Percentiles rank a stretch among this genome's conserved stretches.
Evolutionary conservation across 2,888 invertebrate genomes (phyloP).

Genomic region (Chromoteleia sp.): DNA sequence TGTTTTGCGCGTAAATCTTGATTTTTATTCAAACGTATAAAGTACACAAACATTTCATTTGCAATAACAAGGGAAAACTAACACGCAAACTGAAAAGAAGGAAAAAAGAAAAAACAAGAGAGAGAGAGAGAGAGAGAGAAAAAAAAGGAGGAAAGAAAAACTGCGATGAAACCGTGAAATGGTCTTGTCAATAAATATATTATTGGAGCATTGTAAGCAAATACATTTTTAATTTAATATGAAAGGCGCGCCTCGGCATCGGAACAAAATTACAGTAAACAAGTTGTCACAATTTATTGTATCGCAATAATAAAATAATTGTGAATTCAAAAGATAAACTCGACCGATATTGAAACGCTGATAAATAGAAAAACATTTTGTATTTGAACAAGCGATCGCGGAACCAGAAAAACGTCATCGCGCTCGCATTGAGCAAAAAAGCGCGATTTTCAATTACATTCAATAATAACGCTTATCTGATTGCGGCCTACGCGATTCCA

Average conservation of each 20-base stretch:
- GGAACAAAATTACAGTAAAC: conserved; percentile 37
- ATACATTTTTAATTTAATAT: conserved; percentile 53
- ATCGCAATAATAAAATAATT: conserved; percentile 60
- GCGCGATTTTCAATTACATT: conserved; percentile 51
- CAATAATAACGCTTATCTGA: conserved; percentile 61
- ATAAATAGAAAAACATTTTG: conserved; percentile 55
- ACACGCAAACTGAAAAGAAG: not conserved
- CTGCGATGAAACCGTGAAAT: conserved; percentile 27
- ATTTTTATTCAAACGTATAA: conserved; percentile 8
- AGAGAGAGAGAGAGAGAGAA: not conserved
- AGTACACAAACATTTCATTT: conserved; percentile 33
- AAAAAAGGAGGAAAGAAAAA: no score
- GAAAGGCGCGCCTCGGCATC: conserved; percentile 2
- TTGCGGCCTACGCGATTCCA: conserved; percentile 39
- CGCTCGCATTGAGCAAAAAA: conserved; percentile 15
- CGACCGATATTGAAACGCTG: conserved; percentile 42
- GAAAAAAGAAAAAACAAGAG: not conserved
- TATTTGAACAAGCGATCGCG: conserved; percentile 40
- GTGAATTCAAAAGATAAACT: conserved; percentile 55
- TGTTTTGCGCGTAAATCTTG: conserved; percentile 13
- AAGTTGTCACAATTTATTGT: conserved; percentile 55
- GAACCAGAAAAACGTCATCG: conserved; percentile 22
- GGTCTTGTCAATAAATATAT: conserved; percentile 40
- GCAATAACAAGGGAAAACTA: conserved; percentile 15
- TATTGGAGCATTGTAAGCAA: conserved; percentile 41